phyloP scores from a whole-genome alignment of 2,888 invertebrate genomes.

The Troglohyphantes excavatus region DNA sequence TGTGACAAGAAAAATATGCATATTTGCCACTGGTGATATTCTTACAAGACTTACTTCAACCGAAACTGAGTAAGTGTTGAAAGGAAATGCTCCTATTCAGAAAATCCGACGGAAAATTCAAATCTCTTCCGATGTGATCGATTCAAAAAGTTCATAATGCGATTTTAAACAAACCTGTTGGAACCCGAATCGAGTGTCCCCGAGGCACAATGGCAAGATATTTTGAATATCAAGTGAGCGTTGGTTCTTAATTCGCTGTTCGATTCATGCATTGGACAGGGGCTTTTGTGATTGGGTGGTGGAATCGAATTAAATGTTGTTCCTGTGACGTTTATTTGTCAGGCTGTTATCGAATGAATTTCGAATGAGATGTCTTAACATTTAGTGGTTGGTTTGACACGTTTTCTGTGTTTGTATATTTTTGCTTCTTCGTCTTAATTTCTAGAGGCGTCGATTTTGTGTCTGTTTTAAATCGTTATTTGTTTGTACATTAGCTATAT shows the following conservation, averaged over 20 bases:
- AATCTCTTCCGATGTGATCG: not conserved
- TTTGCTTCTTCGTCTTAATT: no score
- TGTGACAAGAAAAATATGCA: no score
- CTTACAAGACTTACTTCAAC: no score
- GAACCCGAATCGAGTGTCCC: not conserved
- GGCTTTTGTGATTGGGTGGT: not conserved
- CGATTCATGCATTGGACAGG: not conserved
- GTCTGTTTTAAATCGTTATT: no score
- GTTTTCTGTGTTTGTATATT: no score
- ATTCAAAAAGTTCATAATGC: not conserved
- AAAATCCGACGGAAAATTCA: not conserved
- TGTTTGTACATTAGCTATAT: no score
- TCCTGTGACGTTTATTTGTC: not conserved
- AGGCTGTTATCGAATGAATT: not conserved
- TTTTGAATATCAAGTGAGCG: not conserved
- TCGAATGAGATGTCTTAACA: not conserved
- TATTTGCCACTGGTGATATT: no score
- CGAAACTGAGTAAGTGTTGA: no score
- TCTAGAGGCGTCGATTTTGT: no score
- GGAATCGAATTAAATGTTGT: not conserved
- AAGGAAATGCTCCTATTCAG: no score
- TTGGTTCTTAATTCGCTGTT: not conserved
- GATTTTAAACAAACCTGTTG: not conserved
- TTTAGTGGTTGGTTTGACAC: no score
- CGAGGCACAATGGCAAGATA: not conserved